Conservation (phyloP, 2,113 vertebrate species). For the Physeter macrocephalus region DNA sequence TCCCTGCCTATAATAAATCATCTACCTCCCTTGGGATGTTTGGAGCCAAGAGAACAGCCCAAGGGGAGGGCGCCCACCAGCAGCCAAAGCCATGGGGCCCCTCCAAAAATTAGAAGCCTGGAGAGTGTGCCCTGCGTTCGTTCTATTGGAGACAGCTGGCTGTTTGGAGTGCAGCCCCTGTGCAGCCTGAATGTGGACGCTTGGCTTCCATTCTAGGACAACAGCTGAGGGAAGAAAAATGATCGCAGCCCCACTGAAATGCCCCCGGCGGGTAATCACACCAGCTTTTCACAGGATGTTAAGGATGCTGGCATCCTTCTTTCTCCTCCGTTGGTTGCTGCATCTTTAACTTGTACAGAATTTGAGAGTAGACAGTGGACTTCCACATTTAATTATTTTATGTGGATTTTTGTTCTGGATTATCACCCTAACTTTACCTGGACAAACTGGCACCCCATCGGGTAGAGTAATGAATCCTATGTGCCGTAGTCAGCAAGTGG, state of each 20-base stretch:
- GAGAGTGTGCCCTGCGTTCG: accelerated
- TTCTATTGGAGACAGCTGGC: neutral
- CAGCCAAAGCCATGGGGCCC: neutral
- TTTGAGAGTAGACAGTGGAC: neutral
- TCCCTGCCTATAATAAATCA: neutral
- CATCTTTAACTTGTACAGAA: neutral
- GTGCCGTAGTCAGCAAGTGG: neutral
- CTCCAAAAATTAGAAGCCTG: neutral
- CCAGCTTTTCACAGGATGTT: neutral
- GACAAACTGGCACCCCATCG: neutral
- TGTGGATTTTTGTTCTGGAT: neutral
- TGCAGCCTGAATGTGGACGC: neutral
- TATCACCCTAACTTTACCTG: neutral
- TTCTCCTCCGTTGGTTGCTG: neutral
- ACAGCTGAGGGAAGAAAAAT: neutral
- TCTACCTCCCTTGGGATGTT: neutral
- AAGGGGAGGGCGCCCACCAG: neutral
- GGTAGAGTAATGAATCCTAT: neutral
- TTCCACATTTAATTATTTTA: neutral
- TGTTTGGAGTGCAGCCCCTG: neutral
- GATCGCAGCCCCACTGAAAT: neutral
- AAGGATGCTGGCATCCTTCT: neutral
- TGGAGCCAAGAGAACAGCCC: neutral
- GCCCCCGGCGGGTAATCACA: accelerated
- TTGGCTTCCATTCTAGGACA: neutral